Percentiles rank a stretch among this genome's conserved stretches.
phyloP scores from a whole-genome alignment of 2,797 vertebrate genomes.

The Oreonectes daqikongensis region DNA sequence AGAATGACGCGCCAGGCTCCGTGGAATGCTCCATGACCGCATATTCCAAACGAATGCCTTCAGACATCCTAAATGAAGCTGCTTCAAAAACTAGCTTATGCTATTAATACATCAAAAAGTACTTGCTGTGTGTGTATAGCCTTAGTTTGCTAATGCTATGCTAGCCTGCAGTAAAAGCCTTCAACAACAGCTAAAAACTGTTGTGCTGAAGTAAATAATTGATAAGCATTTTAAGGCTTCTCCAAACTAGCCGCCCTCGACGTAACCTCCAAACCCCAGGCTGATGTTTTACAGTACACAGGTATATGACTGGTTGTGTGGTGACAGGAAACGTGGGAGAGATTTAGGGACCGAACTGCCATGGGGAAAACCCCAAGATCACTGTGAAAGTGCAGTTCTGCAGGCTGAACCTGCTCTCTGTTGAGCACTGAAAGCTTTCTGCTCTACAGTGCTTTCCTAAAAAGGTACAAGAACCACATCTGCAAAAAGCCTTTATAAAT shows the following conservation, averaged over 20 bases:
- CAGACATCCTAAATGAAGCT: not conserved
- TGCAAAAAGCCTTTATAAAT: constrained; percentile 27
- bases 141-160: not conserved
- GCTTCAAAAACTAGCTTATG: constrained; percentile 27
- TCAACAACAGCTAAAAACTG: not conserved
- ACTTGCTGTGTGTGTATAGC: not conserved
- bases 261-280: not conserved
- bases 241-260: not conserved
- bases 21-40: constrained; percentile 16
- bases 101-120: constrained; percentile 42
- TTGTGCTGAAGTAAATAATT: not conserved
- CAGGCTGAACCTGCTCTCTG: not conserved
- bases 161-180: not conserved
- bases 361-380: not conserved
- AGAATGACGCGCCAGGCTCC: not conserved
- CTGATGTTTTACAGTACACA: not conserved
- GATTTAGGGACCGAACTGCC: not conserved
- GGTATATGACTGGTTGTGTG: not conserved
- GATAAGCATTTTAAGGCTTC: not conserved
- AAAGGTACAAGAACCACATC: not conserved
- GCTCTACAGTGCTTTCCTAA: not conserved
- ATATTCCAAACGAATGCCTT: constrained; percentile 22
- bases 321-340: not conserved
- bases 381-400: not conserved
- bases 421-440: not conserved